phyloP scores from a whole-genome alignment of 2,797 vertebrate species.

The Trachurus trachurus region DNA sequence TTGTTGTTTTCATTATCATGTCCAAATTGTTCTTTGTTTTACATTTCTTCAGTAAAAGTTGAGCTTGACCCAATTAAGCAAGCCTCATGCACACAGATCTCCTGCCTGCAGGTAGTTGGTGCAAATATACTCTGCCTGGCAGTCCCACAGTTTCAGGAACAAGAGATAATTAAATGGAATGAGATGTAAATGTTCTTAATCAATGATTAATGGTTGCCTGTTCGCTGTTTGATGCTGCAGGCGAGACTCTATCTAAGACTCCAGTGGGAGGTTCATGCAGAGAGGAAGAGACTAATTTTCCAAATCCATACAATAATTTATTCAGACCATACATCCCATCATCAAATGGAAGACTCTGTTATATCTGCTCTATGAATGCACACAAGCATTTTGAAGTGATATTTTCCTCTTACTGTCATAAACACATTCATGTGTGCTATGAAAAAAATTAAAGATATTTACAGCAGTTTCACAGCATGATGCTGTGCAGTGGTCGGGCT shows the following conservation, averaged over 20 bases:
- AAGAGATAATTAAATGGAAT: conserved; percentile 74
- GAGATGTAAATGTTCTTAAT: conserved; percentile 77
- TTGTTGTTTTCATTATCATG: neutral
- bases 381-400: neutral
- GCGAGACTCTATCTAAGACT: conserved; percentile 61
- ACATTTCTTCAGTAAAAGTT: conserved; percentile 28
- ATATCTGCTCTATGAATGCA: conserved; percentile 23
- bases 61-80: conserved; percentile 57
- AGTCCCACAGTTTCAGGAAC: conserved; percentile 67
- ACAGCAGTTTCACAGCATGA: neutral
- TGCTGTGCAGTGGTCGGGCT: neutral
- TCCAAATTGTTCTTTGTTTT: conserved; percentile 1
- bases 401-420: neutral
- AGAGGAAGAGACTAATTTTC: conserved; percentile 58
- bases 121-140: conserved; percentile 50
- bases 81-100: conserved; percentile 27
- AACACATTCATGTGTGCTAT: neutral
- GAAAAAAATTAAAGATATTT: neutral
- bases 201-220: conserved; percentile 77
- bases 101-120: conserved; percentile 38
- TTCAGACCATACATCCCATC: conserved; percentile 52
- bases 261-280: conserved; percentile 72
- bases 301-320: conserved; percentile 57
- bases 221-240: conserved; percentile 59
- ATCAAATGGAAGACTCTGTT: conserved; percentile 25